Conservation (phyloP, 2,113 vertebrate species). For the Puma concolor region DNA sequence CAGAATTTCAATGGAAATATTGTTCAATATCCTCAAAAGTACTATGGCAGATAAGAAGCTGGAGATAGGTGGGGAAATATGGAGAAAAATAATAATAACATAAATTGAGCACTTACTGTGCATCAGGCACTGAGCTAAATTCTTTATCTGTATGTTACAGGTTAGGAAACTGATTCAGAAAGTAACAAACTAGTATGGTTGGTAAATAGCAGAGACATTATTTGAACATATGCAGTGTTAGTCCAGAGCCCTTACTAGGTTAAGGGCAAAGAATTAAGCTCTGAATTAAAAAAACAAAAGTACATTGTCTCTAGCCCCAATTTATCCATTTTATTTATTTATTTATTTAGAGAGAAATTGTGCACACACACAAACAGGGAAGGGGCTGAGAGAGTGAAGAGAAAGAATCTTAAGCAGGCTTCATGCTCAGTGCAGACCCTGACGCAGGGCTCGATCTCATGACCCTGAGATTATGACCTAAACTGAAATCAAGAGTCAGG, state of each 20-base stretch:
- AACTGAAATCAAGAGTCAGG: no score
- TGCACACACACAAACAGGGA: no score
- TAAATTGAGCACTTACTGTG: not conserved
- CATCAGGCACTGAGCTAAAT: not conserved
- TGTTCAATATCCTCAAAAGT: not conserved
- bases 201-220: not conserved
- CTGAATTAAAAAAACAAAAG: not conserved
- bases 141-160: not conserved
- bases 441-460: no score
- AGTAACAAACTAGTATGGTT: not conserved
- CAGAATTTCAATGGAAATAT: not conserved
- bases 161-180: not conserved
- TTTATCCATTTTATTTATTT: no score
- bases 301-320: not conserved
- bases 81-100: not conserved
- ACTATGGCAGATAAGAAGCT: not conserved
- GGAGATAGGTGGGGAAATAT: not conserved
- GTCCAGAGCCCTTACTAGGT: not conserved
- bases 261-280: constrained; percentile 23
- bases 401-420: no score
- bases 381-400: no score
- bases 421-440: no score
- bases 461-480: no score
- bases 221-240: not conserved
- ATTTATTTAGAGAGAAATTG: no score